phyloP scores from a whole-genome alignment of 2,797 vertebrate species.

The Lithobates pipiens region DNA sequence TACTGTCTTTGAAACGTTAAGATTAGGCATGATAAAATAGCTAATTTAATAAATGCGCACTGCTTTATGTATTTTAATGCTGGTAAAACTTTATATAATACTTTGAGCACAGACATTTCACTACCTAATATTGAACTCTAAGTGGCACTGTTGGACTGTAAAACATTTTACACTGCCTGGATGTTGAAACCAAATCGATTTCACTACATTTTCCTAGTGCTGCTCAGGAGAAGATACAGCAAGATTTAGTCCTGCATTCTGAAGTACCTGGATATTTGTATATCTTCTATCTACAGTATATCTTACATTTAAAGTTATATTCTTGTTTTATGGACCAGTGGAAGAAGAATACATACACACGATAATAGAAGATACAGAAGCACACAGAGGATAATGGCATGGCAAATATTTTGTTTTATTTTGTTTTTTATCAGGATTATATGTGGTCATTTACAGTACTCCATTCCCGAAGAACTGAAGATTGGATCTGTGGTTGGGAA shows the following conservation, averaged over 20 bases:
- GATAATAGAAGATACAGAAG: neutral
- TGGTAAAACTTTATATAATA: too few relatives aligned
- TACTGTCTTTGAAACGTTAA: too few relatives aligned
- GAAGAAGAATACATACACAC: neutral
- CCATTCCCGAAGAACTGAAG: conserved; percentile 34
- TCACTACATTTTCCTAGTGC: neutral
- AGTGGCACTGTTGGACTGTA: conserved; percentile 22
- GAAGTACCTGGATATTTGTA: too few relatives aligned
- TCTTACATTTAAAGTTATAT: too few relatives aligned
- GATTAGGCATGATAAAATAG: too few relatives aligned
- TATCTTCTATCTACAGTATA: too few relatives aligned
- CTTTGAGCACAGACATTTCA: neutral
- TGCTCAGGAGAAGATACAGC: neutral
- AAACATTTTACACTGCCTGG: neutral
- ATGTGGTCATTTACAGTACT: conserved; percentile 40
- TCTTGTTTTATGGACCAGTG: too few relatives aligned
- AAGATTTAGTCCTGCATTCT: too few relatives aligned
- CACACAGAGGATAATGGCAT: conserved; percentile 49
- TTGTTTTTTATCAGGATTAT: neutral
- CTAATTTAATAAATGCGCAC: too few relatives aligned
- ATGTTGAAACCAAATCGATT: neutral
- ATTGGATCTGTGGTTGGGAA: conserved; percentile 42
- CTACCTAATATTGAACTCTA: neutral
- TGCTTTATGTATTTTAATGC: too few relatives aligned
- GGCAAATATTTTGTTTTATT: conserved; percentile 14